Evolutionary conservation across 2,113 vertebrate genomes (phyloP), one percentile per base, ranked within the genome.

Genomic region (Lucifuga dentata): DNA sequence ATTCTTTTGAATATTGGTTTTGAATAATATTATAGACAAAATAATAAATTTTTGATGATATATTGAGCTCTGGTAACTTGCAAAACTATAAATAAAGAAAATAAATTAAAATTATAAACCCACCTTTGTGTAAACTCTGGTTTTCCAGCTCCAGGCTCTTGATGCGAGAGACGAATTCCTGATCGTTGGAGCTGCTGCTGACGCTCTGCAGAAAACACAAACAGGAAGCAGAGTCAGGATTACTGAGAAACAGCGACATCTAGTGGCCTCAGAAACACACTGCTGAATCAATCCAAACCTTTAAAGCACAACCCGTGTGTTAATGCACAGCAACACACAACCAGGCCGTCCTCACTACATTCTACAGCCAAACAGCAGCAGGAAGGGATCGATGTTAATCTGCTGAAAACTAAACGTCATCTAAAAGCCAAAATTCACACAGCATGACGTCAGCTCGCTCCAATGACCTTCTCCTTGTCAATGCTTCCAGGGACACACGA

Each of bases 101-200:
- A n/a, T n/a, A n/a, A n/a, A n/a, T n/a, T n/a, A n/a, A n/a, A n/a
- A n/a, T n/a, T n/a, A n/a, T n/a, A n/a, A n/a, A n/a, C n/a, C n/a
- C n/a, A n/a, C 96, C 96, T 73, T 91, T 93, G 70, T 91, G 85
- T 68, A 99, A 91, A 65, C 83, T 95, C 62, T 94, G 93, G 79
- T 98, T 99, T 88, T 99, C 97, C 65, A 90, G 90, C 83, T 99
- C 97, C 87, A 99, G 91, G 70, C 85, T 92, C 62, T 93, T 93
- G 5, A 99, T 93, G 15, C 96, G 93, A 26, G 88, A 66, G 0
- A 94, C 5, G 2, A 99, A 81, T 48, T 98, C 96, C 33, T 95
- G 95, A 81, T 98, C 97, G 2, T 92, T 93, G 0, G 76, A 5
- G 16, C 46, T 43, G 50, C 57, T 60, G 46, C 53, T 66, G 78